A percentile compares a stretch with the other conserved stretches of the same genome.
Evolutionary conservation across 2,113 vertebrate species (phyloP).

Genomic region (Semnopithecus entellus): DNA sequence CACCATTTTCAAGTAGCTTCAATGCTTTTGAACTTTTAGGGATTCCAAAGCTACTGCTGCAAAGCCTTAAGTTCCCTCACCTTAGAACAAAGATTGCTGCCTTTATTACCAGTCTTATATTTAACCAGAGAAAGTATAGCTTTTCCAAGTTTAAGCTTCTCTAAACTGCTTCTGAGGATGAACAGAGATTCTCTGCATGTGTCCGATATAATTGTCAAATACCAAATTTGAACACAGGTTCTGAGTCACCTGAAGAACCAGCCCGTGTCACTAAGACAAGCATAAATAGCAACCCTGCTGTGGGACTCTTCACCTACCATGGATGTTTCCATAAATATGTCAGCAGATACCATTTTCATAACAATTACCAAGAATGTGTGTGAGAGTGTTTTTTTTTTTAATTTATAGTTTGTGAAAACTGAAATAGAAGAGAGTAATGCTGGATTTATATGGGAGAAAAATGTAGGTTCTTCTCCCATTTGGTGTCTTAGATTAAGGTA

Average conservation of each 20-base stretch:
- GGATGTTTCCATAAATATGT: neutral
- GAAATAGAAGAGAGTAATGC: neutral
- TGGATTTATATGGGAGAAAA: neutral
- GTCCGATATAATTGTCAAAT: neutral
- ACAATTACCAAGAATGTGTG: neutral
- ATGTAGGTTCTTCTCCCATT: neutral
- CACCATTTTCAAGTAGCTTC: neutral
- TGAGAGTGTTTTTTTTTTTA: neutral
- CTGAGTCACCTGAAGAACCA: neutral
- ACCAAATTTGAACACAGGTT: neutral
- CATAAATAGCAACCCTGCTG: neutral
- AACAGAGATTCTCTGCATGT: neutral
- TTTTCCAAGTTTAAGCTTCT: neutral
- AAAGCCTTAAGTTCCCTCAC: neutral
- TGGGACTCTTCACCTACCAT: rapidly evolving
- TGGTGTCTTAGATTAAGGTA: neutral
- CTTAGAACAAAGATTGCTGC: neutral
- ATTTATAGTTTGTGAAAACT: neutral
- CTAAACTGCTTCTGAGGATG: neutral
- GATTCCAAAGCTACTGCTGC: neutral
- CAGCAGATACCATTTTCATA: neutral
- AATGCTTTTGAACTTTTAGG: neutral
- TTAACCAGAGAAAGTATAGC: neutral
- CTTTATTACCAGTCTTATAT: neutral
- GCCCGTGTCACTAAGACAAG: rapidly evolving